Evolutionary conservation across 2,113 vertebrate species (phyloP).

Genomic region (Melanerpes aurifrons): DNA sequence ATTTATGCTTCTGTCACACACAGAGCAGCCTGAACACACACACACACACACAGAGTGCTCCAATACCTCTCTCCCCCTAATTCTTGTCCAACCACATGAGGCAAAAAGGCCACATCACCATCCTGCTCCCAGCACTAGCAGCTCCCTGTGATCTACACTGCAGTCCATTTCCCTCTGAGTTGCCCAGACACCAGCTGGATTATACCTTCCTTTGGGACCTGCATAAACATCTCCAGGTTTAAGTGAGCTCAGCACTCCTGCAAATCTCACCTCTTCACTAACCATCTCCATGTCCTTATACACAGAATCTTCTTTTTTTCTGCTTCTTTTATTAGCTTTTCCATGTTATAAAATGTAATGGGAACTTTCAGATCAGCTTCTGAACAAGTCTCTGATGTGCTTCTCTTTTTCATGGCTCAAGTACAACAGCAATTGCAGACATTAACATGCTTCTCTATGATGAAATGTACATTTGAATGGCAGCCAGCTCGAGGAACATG

Average conservation of each 20-base stretch:
- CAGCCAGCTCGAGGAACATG: slow-evolving; percentile 31
- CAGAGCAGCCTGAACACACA: background rate
- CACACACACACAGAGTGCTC: background rate
- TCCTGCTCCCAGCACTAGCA: background rate
- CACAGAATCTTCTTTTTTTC: background rate
- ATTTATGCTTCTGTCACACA: background rate
- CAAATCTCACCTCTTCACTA: background rate
- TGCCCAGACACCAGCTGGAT: background rate
- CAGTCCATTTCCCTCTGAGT: background rate
- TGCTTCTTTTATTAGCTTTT: slow-evolving; percentile 57
- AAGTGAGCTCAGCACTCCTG: background rate
- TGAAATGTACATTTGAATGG: slow-evolving; percentile 65
- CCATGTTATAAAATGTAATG: slow-evolving; percentile 60
- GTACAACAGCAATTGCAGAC: slow-evolving; percentile 58
- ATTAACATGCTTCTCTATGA: slow-evolving; percentile 70
- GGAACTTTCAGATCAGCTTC: slow-evolving; percentile 44
- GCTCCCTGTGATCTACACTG: background rate
- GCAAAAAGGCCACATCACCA: background rate
- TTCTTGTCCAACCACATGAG: background rate
- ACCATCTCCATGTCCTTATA: background rate
- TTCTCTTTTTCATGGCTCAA: slow-evolving; percentile 64
- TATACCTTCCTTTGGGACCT: background rate
- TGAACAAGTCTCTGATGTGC: slow-evolving; percentile 38
- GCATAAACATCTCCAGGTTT: background rate
- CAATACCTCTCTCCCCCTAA: background rate